phyloP scores from a whole-genome alignment of 2,888 invertebrate genomes.

The Aphodius granarius region DNA sequence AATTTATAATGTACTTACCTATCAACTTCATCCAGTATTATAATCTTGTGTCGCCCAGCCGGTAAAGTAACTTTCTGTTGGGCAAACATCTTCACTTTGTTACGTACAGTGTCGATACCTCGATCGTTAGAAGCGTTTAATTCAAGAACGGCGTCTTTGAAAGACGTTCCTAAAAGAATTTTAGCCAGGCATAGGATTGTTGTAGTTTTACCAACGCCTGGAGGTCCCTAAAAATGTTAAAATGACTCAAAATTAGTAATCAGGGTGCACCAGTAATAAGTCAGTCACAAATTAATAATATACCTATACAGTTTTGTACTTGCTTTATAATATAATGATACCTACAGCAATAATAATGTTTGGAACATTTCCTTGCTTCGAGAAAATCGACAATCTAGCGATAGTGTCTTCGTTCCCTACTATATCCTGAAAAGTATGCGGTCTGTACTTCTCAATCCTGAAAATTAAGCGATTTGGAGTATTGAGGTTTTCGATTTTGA shows the following conservation, averaged over 20 bases:
- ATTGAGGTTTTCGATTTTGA: slow-evolving; percentile 21
- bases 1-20: slow-evolving; percentile 57
- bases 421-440: slow-evolving; percentile 84
- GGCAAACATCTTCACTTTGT: slow-evolving; percentile 99
- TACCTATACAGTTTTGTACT: no score
- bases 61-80: slow-evolving; percentile 95
- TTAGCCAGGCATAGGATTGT: slow-evolving; percentile 94
- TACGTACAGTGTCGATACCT: slow-evolving; percentile 97
- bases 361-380: slow-evolving; percentile 86
- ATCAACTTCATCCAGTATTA: slow-evolving; percentile 97
- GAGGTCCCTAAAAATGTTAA: slow-evolving; percentile 79
- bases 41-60: slow-evolving; percentile 89
- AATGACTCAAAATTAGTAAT: no score
- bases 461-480: no score
- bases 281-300: no score
- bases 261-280: no score
- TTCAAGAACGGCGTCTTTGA: slow-evolving; percentile 94
- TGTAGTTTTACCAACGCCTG: slow-evolving; percentile 97
- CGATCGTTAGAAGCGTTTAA: slow-evolving; percentile 98
- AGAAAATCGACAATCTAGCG: slow-evolving; percentile 77
- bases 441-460: slow-evolving; percentile 98
- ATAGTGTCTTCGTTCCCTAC: slow-evolving; percentile 97
- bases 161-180: slow-evolving; percentile 80
- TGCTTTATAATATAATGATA: slow-evolving; percentile 25
- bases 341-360: slow-evolving; percentile 93